These are phyloP conservation scores for Prorops nasuta DNA, from an alignment of 1,140 invertebrate species.

Conservation along the genomic window DNA sequence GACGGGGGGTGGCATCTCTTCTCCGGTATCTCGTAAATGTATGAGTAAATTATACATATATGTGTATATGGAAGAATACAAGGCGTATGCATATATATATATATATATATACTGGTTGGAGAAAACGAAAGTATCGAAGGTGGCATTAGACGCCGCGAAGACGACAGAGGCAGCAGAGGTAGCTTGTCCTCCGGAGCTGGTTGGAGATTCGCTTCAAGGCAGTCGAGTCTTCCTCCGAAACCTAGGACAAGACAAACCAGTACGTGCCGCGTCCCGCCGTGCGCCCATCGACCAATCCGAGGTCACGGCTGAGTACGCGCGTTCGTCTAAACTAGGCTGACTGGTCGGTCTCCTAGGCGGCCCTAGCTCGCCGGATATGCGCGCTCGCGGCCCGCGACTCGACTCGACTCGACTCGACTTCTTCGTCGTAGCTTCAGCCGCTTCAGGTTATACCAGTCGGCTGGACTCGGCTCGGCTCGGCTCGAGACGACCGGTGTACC, in stretches of 20 bases:
- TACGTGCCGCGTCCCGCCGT: not conserved
- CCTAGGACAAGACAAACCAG: slow-evolving; percentile 19
- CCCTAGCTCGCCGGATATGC: too few relatives aligned
- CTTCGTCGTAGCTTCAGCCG: not conserved
- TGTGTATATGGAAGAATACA: not conserved
- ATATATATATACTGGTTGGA: too few relatives aligned
- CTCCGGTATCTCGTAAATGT: not conserved
- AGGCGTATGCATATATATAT: not conserved
- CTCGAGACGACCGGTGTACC: too few relatives aligned
- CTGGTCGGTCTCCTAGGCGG: slow-evolving; percentile 24
- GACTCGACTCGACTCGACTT: slow-evolving; percentile 6
- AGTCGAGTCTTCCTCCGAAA: slow-evolving; percentile 20
- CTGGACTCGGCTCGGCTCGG: not conserved
- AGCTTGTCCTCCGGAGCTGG: slow-evolving; percentile 9
- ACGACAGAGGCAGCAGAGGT: too few relatives aligned
- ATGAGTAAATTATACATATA: not conserved
- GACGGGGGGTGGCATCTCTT: too few relatives aligned
- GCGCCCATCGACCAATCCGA: slow-evolving; percentile 24
- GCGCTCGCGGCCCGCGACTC: slow-evolving; percentile 15
- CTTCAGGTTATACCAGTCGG: slow-evolving; percentile 26
- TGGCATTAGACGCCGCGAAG: not conserved
- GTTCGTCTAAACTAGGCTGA: slow-evolving; percentile 25
- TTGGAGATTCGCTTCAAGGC: slow-evolving; percentile 17
- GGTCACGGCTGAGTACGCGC: slow-evolving; percentile 24
- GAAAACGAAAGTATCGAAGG: not conserved